These are phyloP conservation scores for Lates calcarifer DNA, from an alignment of 2,113 vertebrate species.

Conservation along the genomic window DNA sequence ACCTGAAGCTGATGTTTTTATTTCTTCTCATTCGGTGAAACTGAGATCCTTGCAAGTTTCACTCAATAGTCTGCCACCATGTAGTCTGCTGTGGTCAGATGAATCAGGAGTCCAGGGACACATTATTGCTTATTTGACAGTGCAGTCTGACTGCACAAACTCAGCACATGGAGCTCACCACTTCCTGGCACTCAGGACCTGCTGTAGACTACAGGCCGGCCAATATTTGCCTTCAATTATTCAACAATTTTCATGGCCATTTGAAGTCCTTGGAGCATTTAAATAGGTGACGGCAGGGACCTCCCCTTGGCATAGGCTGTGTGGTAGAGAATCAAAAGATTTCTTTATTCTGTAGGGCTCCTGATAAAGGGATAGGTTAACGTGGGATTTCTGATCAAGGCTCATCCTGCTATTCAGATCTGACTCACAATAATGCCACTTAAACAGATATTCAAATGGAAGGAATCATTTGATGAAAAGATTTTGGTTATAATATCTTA, in stretches of 20 bases:
- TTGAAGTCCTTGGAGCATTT: constrained; percentile 74
- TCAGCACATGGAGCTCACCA: constrained; percentile 81
- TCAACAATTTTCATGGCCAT: constrained; percentile 83
- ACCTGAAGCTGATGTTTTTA: constrained; percentile 50
- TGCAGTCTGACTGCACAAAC: constrained; percentile 83
- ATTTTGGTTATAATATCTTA: constrained; percentile 1
- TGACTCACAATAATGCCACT: constrained; percentile 5
- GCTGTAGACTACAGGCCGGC: constrained; percentile 77
- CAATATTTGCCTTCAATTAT: constrained; percentile 85
- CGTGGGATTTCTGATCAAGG: constrained; percentile 38
- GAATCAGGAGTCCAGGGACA: constrained; percentile 84
- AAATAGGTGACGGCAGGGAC: constrained; percentile 67
- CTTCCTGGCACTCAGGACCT: constrained; percentile 84
- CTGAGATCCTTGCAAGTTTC: constrained; percentile 76
- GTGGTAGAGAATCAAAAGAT: constrained; percentile 55
- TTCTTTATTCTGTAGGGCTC: constrained; percentile 38
- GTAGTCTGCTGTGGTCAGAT: constrained; percentile 86
- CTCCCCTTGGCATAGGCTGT: constrained; percentile 51
- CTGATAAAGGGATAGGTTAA: constrained; percentile 21
- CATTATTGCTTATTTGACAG: constrained; percentile 87
- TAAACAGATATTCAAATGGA: neutral
- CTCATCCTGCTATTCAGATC: constrained; percentile 2
- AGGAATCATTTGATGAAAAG: constrained; percentile 2
- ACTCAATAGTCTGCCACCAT: constrained; percentile 86
- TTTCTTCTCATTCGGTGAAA: constrained; percentile 69